Base-by-base conservation (phyloP, 2,113 vertebrate species). In the Aptenodytes patagonicus region DNA sequence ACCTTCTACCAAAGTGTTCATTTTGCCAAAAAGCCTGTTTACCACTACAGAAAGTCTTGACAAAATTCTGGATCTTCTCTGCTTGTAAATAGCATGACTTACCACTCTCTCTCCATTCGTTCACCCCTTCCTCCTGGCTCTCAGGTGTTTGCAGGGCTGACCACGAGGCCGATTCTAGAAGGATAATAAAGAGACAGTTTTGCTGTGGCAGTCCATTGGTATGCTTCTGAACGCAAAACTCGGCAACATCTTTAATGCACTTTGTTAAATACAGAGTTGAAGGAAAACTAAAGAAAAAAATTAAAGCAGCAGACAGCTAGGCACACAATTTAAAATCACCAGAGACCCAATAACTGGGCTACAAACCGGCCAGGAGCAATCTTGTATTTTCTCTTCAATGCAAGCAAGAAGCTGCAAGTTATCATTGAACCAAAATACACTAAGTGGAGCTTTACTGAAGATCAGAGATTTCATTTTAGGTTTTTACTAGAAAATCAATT, bases 91-190 rank as follows among this genome's bases (percentile, higher is more conserved):
- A 65, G 10, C 6, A 11, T 7, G 22, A 95, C 98, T 98, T 90
- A 98, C 98, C 98, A 70, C 91, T 97, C 77, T 98, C 98, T 97
- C 98, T 98, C 81, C 98, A 88, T 80, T 97, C 97, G 36, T 96
- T 95, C 93, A 98, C 96, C 93, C 98, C 98, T 89, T 97, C 98
- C 94, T 94, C 98, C 80, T 95, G 62, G 90, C 91, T 93, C 47
- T 98, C 97, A 61, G 98, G 94, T 85, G 98, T 98, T 81, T 97
- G 93, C 66, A 97, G 97, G 11, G 97, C 97, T 92, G 96, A 98
- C 62, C 98, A 94, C 38, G 98, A 96, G 73, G 97, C 96, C 75
- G 94, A 92, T 44, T 97, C 98, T 99, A 87, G 85, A 93, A 95
- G 31, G 83, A 92, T 21, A 64, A 89, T 1, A 94, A 32, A 78